Base-by-base conservation (phyloP, 2,797 vertebrate genomes). In the Melopsittacus undulatus region DNA sequence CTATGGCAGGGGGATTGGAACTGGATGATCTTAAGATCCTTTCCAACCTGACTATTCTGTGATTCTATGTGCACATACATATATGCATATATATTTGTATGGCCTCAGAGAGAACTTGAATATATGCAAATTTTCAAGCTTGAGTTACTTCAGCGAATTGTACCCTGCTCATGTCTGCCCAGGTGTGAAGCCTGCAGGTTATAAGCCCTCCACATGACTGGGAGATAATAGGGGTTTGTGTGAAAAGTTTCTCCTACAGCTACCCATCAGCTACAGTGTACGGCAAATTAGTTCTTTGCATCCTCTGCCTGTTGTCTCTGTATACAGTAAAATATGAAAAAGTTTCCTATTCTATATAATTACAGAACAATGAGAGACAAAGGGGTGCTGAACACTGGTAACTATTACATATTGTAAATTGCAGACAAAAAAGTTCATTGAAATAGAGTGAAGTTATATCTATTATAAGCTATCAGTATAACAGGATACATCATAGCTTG, bases 401-500 rank as follows among this genome's bases (percentile, higher is more conserved):
- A 4, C 2, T 34, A 5, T 13, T 42, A 5, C 1, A 3, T 20
- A 16, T 4, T 16, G 2, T 20, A 45, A 89, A 59, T 11, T 48
- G 6, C 12, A 85, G n/a, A 18, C 6, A 43, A 43, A 90, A 81
- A 64, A 7, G 7, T 11, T 13, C 9, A 19, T 5, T 61, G 13
- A 77, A 74, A 51, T 8, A 29, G 16, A 78, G 2, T 5, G 5
- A 40, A 56, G 3, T 43, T 54, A n/a, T n/a, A n/a, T n/a, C n/a
- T n/a, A n/a, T n/a, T n/a, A n/a, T n/a, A n/a, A n/a, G 3, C 1
- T 74, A 12, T 59, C 9, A 38, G 7, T 12, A 7, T 10, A 57
- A 48, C 1, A 1, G 2, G 9, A 49, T 18, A 45, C 1, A 0
- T 30, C 23, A 49, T 5, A 21, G 26, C 45, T 63, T 46, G 14